Evolutionary conservation across 2,888 invertebrate genomes (phyloP).

Genomic region (Amphipoea lucens): DNA sequence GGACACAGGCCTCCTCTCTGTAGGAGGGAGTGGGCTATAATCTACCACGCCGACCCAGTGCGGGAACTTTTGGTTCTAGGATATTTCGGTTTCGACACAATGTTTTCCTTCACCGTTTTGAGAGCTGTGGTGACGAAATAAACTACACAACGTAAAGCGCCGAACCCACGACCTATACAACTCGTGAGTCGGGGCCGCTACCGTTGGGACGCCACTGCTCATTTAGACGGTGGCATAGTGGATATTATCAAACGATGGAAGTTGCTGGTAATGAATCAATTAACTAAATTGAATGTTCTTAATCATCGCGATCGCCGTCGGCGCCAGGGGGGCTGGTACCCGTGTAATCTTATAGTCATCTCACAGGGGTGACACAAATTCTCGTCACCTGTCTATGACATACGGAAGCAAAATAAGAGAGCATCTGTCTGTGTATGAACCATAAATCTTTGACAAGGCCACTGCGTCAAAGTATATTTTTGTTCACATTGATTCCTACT

Average conservation of each 20-base stretch:
- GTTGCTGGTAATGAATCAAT: constrained; percentile 24
- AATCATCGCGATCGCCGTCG: constrained; percentile 8
- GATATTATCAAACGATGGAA: neutral
- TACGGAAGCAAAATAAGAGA: constrained; percentile 18
- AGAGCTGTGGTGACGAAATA: neutral
- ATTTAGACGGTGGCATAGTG: neutral
- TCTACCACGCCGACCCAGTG: neutral
- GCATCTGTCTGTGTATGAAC: constrained; percentile 10
- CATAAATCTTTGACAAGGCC: constrained; percentile 43
- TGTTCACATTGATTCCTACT: constrained; percentile 35
- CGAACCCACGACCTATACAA: neutral
- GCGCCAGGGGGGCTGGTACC: neutral
- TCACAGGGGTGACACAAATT: constrained; percentile 3
- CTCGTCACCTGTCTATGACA: constrained; percentile 16
- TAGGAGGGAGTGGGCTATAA: neutral
- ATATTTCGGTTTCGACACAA: neutral
- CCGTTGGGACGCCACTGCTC: neutral
- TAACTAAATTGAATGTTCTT: constrained; percentile 27
- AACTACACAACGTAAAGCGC: neutral
- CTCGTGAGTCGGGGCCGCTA: neutral
- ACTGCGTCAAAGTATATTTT: constrained; percentile 20
- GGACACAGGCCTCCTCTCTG: too few relatives aligned
- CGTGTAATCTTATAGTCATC: neutral
- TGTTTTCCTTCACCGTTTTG: neutral
- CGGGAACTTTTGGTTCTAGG: neutral